phyloP scores from a whole-genome alignment of 2,113 vertebrate species.

The Turdus rufiventris region DNA sequence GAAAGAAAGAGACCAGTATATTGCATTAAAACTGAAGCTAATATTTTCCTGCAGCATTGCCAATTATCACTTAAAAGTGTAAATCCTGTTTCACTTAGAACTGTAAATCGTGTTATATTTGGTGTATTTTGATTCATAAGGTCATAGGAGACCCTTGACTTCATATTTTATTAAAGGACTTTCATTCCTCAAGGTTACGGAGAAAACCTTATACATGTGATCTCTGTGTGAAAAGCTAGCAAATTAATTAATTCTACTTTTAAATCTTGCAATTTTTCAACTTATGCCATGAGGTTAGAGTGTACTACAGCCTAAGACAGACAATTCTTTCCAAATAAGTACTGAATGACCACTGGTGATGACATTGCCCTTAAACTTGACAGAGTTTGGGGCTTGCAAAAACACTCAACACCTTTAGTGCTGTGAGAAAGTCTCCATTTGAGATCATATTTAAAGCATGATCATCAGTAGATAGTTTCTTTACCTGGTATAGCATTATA shows the following conservation, averaged over 20 bases:
- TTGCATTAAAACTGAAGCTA: neutral
- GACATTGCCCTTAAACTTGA: neutral
- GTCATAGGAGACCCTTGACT: neutral
- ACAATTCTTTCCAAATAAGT: neutral
- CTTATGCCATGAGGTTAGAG: neutral
- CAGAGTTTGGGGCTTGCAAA: neutral
- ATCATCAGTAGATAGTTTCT: neutral
- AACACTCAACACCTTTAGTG: neutral
- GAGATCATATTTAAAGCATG: neutral
- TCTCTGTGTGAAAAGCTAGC: neutral
- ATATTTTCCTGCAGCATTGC: neutral
- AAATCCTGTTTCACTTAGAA: neutral
- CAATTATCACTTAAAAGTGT: neutral
- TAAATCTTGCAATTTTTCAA: neutral
- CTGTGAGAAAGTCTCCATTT: neutral
- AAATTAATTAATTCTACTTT: neutral
- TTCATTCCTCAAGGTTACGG: neutral
- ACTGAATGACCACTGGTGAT: neutral
- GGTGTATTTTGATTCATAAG: neutral
- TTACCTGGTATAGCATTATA: slow-evolving; percentile 96
- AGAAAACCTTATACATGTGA: neutral
- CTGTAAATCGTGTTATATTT: neutral
- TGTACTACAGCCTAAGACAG: neutral
- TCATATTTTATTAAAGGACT: neutral
- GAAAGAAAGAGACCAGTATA: neutral